Conservation (phyloP, 2,888 invertebrate genomes). For the Trissoscelio sp. region DNA sequence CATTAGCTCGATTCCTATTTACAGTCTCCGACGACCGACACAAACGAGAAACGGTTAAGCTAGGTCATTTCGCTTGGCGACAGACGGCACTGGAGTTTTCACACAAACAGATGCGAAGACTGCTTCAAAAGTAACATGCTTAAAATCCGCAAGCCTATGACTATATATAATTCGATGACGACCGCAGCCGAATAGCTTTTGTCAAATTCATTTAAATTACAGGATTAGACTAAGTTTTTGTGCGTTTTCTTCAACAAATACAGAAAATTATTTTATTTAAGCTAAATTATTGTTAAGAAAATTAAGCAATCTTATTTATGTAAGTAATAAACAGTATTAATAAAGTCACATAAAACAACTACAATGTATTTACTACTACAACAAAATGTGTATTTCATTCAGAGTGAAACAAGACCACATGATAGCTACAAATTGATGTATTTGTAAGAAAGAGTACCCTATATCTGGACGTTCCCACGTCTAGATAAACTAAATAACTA, state of each 20-base stretch:
- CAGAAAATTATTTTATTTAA: background rate
- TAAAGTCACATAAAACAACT: no score
- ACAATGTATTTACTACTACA: no score
- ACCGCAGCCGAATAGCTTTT: background rate
- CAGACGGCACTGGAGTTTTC: slow-evolving; percentile 48
- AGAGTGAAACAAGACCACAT: no score
- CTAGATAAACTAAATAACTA: no score
- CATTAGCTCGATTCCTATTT: slow-evolving; percentile 62
- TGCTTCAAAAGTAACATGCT: slow-evolving; percentile 49
- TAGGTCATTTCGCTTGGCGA: slow-evolving; percentile 58
- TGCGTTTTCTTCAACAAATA: no score
- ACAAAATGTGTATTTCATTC: no score
- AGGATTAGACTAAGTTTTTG: slow-evolving; percentile 5
- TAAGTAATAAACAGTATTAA: no score
- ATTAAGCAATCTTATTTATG: no score
- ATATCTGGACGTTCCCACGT: no score
- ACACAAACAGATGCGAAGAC: slow-evolving; percentile 45
- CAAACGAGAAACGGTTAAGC: slow-evolving; percentile 41
- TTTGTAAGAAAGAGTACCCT: no score
- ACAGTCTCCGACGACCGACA: slow-evolving; percentile 32
- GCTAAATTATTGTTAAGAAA: background rate
- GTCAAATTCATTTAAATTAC: slow-evolving; percentile 10
- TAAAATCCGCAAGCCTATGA: slow-evolving; percentile 28
- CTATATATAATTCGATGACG: slow-evolving; percentile 11
- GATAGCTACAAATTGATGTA: no score